Evolutionary conservation across 2,113 vertebrate species (phyloP), one percentile per base, ranked within the genome.

Genomic region (Phaethon lepturus): DNA sequence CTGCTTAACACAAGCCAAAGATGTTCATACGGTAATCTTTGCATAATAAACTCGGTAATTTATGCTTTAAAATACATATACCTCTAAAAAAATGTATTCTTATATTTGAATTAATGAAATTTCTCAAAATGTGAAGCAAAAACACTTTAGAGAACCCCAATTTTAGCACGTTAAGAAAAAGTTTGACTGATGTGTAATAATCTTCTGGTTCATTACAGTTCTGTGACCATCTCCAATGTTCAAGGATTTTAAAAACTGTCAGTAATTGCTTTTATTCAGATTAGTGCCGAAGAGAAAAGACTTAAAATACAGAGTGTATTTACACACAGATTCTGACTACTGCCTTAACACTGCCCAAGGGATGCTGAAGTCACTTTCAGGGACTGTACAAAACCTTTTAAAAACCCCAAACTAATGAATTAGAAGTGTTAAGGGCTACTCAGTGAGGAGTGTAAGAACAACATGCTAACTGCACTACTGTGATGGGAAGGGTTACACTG

Each of bases 1-100:
- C 76, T 89, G 76, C 77, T 92, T 91, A 95, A 91, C 64, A 89
- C 80, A 94, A 95, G 76, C 29, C 80, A 94, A 93, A 91, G 40
- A 91, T 77, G 62, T 94, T 94, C 69, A 94, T 42, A 67, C 0
- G 0, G 47, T 87, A 91, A 86, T 83, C 62, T 81, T 24, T 75
- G 44, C 35, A 86, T 67, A 87, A 94, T 42, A 84, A 91, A 86
- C 38, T 84, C 83, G 49, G 74, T 67, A 92, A 94, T 72, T 95
- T 89, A 64, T 53, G 24, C 33, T 89, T 72, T 67, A 89, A 94
- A 94, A 89, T 40, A 84, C 33, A 86, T 13, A 68, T 2, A 50
- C 7, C 47, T 73, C 44, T 64, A 20, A 67, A 92, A 69, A 95
- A 85, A 83, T 2, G 13, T 22, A 24, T 35, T 52, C 47, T 60